Conservation (phyloP, 2,113 vertebrate genomes). For the Cyanoramphus novaezelandiae region DNA sequence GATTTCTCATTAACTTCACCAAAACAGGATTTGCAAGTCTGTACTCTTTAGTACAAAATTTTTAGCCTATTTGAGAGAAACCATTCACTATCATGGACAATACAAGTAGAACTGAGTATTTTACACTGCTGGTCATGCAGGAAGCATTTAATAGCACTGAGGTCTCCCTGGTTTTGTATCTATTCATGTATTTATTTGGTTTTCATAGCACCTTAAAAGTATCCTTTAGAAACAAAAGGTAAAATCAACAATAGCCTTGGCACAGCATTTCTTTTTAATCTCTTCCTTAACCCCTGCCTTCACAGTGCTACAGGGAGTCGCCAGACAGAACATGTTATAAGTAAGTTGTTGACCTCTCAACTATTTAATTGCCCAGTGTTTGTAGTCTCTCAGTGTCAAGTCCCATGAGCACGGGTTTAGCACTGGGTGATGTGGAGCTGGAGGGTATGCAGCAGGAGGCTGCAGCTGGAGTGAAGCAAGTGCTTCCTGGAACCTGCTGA, state of each 20-base stretch:
- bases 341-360: not conserved
- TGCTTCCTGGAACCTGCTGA: not conserved
- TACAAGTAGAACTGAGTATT: not conserved
- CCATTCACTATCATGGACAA: not conserved
- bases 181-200: not conserved
- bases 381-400: not conserved
- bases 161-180: not conserved
- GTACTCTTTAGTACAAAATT: not conserved
- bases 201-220: not conserved
- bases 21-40: not conserved
- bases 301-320: not conserved
- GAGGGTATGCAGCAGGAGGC: not conserved
- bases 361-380: not conserved
- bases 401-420: not conserved
- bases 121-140: not conserved
- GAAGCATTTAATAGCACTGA: not conserved
- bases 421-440: fast-evolving
- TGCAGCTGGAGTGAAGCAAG: not conserved
- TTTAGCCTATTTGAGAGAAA: not conserved
- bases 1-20: slow-evolving; percentile 21
- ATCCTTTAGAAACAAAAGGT: not conserved
- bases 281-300: not conserved
- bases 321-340: not conserved
- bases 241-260: not conserved
- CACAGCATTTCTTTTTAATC: not conserved